A percentile compares a stretch with the other conserved stretches of the same genome.
These are phyloP conservation scores for Pseudolaguvia tuberculata DNA, from an alignment of 2,113 vertebrate genomes.

Conservation along the genomic window DNA sequence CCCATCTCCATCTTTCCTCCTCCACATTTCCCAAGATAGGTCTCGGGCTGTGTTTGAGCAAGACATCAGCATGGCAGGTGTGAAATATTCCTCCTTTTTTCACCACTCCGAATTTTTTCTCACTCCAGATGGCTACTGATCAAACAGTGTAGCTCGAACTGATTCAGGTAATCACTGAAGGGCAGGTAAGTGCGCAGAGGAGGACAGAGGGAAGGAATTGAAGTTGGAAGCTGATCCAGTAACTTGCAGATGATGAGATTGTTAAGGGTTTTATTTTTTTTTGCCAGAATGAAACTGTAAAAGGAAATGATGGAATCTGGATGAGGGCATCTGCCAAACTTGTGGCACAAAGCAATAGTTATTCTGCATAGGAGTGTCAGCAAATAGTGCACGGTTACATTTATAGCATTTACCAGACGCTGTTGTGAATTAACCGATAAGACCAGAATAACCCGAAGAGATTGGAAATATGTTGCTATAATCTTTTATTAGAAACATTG, in stretches of 20 bases:
- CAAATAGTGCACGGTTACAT: too few species aligned
- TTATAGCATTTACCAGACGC: too few species aligned
- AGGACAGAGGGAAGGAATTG: slow-evolving; percentile 4
- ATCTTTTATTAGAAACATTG: too few species aligned
- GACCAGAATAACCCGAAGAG: too few species aligned
- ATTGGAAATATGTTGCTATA: too few species aligned
- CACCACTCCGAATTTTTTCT: neutral
- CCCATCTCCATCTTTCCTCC: slow-evolving; percentile 15
- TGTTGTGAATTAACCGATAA: too few species aligned
- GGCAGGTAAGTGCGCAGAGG: slow-evolving; percentile 7
- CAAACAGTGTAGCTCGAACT: slow-evolving; percentile 17
- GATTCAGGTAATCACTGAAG: slow-evolving; percentile 4
- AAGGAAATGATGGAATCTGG: neutral
- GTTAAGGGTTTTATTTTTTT: neutral
- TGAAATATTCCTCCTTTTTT: slow-evolving; percentile 15
- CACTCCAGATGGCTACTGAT: slow-evolving; percentile 2
- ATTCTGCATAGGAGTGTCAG: neutral
- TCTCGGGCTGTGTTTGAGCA: slow-evolving; percentile 9
- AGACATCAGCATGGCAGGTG: slow-evolving; percentile 21
- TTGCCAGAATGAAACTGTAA: neutral
- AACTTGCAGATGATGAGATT: slow-evolving; percentile 1
- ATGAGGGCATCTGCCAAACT: neutral
- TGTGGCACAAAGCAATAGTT: neutral
- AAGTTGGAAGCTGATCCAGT: slow-evolving; percentile 4
- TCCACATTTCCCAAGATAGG: slow-evolving; percentile 21